A percentile compares a stretch with the other conserved stretches of the same genome.
Evolutionary conservation across 2,113 vertebrate genomes (phyloP).

Genomic region (Centropristis striata): DNA sequence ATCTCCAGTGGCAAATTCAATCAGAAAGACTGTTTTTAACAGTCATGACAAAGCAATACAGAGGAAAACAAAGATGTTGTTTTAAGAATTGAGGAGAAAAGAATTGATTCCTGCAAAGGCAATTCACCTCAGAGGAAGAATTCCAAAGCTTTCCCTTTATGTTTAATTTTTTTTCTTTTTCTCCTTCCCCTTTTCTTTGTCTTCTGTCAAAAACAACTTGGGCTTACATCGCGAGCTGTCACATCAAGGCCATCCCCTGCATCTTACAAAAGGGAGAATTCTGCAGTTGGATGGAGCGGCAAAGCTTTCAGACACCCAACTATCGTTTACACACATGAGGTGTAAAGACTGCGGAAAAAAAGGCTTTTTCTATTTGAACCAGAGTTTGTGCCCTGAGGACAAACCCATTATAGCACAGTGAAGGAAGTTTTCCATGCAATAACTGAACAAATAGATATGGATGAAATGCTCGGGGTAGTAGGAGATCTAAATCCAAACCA

Average conservation of each 20-base stretch:
- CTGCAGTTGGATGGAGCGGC: slow-evolving; percentile 64
- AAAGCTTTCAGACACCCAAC: slow-evolving; percentile 68
- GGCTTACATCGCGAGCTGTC: slow-evolving; percentile 83
- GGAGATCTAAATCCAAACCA: slow-evolving; percentile 46
- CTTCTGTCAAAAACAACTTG: slow-evolving; percentile 86
- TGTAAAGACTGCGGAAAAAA: slow-evolving; percentile 49
- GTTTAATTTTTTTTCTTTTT: slow-evolving; percentile 44
- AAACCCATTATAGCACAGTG: slow-evolving; percentile 63
- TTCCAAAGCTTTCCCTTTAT: slow-evolving; percentile 69
- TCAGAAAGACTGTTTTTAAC: slow-evolving; percentile 72
- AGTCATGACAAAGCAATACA: slow-evolving; percentile 75
- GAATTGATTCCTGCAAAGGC: slow-evolving; percentile 74
- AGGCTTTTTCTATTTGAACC: slow-evolving; percentile 64
- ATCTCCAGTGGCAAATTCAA: slow-evolving; percentile 79
- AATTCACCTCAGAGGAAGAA: slow-evolving; percentile 74
- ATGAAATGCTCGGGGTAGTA: slow-evolving; percentile 39
- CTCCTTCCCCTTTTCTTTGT: slow-evolving; percentile 72
- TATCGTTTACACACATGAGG: slow-evolving; percentile 61
- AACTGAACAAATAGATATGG: slow-evolving; percentile 61
- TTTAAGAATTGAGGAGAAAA: slow-evolving; percentile 57
- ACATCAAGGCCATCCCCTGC: slow-evolving; percentile 81
- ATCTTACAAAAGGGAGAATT: slow-evolving; percentile 74
- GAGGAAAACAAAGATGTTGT: slow-evolving; percentile 68
- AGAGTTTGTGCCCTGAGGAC: slow-evolving; percentile 70
- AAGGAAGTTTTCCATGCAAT: slow-evolving; percentile 66